Evolutionary conservation across 2,888 invertebrate species (phyloP).

Genomic region (Odontomyia ornata): DNA sequence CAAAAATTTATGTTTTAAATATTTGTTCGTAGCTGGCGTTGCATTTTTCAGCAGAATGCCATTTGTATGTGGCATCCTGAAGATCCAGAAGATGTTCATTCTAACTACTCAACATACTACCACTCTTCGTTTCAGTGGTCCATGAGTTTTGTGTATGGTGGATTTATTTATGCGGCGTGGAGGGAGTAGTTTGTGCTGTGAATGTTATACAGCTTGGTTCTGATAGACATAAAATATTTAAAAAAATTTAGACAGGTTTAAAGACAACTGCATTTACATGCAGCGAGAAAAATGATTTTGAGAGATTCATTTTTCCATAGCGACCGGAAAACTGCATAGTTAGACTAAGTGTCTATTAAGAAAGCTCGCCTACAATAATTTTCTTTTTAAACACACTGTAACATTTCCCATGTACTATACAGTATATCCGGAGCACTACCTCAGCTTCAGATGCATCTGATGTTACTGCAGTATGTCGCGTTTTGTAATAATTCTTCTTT

Average conservation of each 20-base stretch:
- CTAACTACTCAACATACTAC: slow-evolving; percentile 48
- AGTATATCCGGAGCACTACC: slow-evolving; percentile 21
- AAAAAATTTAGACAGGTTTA: no score
- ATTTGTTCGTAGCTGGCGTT: slow-evolving; percentile 14
- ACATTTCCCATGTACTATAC: not conserved
- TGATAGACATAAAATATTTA: no score
- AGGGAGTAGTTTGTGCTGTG: no score
- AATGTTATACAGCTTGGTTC: no score
- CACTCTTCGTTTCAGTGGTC: slow-evolving; percentile 23
- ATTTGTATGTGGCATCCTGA: slow-evolving; percentile 26
- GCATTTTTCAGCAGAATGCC: slow-evolving; percentile 38
- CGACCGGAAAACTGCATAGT: no score
- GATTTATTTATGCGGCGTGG: not conserved
- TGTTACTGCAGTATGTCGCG: slow-evolving; percentile 45
- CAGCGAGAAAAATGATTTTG: no score
- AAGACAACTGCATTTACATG: no score
- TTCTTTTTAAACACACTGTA: slow-evolving; percentile 7
- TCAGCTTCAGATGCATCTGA: slow-evolving; percentile 35
- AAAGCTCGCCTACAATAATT: no score
- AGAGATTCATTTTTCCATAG: no score
- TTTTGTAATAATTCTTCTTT: slow-evolving; percentile 48
- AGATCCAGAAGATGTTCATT: slow-evolving; percentile 46
- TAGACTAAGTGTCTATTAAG: no score
- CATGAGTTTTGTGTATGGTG: not conserved
- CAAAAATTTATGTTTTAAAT: slow-evolving; percentile 49